A percentile compares a stretch with the other conserved stretches of the same genome.
phyloP scores from a whole-genome alignment of 2,113 vertebrate genomes.

The Coptodon rendalli region DNA sequence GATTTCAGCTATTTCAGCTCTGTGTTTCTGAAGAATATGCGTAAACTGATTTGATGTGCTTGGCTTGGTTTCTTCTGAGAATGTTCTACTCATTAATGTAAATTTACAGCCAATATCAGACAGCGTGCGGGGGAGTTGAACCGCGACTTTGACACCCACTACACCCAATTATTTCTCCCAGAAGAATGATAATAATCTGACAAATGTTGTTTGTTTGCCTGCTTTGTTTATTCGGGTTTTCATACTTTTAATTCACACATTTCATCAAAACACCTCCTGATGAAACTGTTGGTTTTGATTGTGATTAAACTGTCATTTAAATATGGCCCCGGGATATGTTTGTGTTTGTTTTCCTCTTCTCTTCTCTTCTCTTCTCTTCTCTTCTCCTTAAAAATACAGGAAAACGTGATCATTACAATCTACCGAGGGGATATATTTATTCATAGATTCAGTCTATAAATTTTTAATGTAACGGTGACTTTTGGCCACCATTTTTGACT shows the following conservation, averaged over 20 bases:
- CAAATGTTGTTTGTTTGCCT: background rate
- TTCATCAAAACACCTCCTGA: background rate
- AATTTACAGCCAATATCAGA: background rate
- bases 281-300: background rate
- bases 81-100: background rate
- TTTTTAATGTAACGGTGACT: slow-evolving; percentile 35
- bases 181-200: background rate
- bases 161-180: background rate
- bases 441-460: slow-evolving; percentile 47
- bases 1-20: background rate
- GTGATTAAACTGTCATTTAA: background rate
- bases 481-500: background rate
- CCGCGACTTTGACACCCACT: background rate
- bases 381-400: background rate
- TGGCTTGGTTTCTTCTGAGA: background rate
- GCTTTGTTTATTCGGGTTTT: background rate
- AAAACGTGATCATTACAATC: background rate
- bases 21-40: background rate
- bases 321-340: background rate
- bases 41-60: background rate
- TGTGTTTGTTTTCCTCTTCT: background rate
- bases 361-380: background rate
- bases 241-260: background rate
- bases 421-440: slow-evolving; percentile 25
- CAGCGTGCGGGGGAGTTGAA: background rate